phyloP scores from a whole-genome alignment of 2,888 invertebrate genomes.

The Stenodera caucasica region DNA sequence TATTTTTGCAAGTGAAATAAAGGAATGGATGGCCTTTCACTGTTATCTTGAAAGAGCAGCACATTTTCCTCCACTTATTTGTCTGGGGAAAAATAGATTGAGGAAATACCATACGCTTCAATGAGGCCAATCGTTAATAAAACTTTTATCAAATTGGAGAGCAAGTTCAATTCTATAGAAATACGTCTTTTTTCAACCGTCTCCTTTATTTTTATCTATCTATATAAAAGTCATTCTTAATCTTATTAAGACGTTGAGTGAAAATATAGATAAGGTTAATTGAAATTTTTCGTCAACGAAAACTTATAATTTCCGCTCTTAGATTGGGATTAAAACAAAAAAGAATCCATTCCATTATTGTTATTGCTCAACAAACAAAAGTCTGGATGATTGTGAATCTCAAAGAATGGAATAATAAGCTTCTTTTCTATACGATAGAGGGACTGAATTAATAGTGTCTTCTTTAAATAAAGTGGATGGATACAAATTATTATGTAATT shows the following conservation, averaged over 20 bases:
- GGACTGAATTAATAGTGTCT: conserved; percentile 14
- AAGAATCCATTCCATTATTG: background rate
- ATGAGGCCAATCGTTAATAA: conserved; percentile 32
- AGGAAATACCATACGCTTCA: conserved; percentile 39
- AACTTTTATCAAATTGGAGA: conserved; percentile 23
- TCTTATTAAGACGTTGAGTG: conserved; percentile 27
- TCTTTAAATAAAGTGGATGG: conserved; percentile 9
- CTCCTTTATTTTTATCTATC: conserved; percentile 14
- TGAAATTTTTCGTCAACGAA: conserved; percentile 23
- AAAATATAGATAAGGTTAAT: conserved; percentile 29
- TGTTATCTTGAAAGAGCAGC: conserved; percentile 47
- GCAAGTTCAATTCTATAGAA: conserved; percentile 21
- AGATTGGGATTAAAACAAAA: background rate
- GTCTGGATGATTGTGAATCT: background rate
- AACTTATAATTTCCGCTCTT: conserved; percentile 14
- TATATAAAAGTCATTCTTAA: conserved; percentile 27
- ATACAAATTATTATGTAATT: conserved; percentile 25
- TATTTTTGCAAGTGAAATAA: conserved; percentile 51
- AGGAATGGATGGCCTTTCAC: conserved; percentile 46
- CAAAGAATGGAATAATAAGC: background rate
- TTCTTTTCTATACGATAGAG: background rate
- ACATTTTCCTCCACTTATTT: conserved; percentile 46
- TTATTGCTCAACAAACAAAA: background rate
- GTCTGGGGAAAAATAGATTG: conserved; percentile 35
- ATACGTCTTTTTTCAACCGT: background rate